phyloP scores from a whole-genome alignment of 2,797 vertebrate genomes.

The Synaphobranchus kaupii region DNA sequence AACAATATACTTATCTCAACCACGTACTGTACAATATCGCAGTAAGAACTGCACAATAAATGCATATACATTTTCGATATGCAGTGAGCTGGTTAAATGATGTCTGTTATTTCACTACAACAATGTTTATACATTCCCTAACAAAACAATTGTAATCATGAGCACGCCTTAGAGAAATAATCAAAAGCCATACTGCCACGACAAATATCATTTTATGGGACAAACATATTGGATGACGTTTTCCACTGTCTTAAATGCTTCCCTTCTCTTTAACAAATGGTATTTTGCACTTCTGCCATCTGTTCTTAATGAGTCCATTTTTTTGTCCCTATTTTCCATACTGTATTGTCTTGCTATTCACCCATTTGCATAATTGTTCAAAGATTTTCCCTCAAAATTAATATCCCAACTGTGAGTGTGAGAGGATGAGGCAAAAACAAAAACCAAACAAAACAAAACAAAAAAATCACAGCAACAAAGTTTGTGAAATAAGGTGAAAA shows the following conservation, averaged over 20 bases:
- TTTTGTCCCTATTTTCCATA: slow-evolving; percentile 85
- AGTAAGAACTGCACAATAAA: not conserved
- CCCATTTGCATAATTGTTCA: slow-evolving; percentile 96
- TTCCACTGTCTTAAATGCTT: slow-evolving; percentile 42
- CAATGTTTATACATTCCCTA: slow-evolving; percentile 41
- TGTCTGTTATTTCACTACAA: not conserved
- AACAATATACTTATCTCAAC: not conserved
- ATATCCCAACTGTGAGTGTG: slow-evolving; percentile 83
- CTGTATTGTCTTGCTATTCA: slow-evolving; percentile 89
- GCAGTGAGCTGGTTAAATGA: not conserved
- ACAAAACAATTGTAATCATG: slow-evolving; percentile 53
- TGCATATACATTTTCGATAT: not conserved
- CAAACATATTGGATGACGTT: slow-evolving; percentile 72
- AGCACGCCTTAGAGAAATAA: slow-evolving; percentile 61
- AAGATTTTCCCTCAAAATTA: slow-evolving; percentile 95
- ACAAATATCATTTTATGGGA: slow-evolving; percentile 67
- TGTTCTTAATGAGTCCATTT: slow-evolving; percentile 95
- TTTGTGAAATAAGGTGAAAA: slow-evolving; percentile 85
- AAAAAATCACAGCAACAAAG: slow-evolving; percentile 74
- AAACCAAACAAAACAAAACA: slow-evolving; percentile 50
- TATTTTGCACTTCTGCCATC: slow-evolving; percentile 87
- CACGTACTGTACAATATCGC: not conserved
- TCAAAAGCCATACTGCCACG: slow-evolving; percentile 66
- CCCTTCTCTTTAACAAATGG: slow-evolving; percentile 70
- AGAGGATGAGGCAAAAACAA: slow-evolving; percentile 47